Evolutionary conservation across 2,797 vertebrate species (phyloP), one percentile per base, ranked within the genome.

Genomic region (Tarsius wallacei): DNA sequence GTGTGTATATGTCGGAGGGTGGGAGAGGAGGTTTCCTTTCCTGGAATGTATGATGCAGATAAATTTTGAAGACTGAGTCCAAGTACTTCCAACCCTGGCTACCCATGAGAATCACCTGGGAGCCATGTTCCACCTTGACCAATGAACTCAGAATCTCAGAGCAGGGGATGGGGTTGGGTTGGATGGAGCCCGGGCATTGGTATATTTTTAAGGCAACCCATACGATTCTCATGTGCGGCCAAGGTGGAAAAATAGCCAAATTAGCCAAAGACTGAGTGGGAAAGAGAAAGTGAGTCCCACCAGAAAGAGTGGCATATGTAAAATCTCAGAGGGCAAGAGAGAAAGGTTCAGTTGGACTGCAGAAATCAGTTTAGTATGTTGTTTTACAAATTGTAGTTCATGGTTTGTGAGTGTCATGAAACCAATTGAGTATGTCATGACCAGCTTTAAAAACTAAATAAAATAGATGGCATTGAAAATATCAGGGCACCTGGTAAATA

Each of bases 361-460:
- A 73, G 85, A 86, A 33, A 85, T 70, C 6, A 2, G 12, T 63
- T 61, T 57, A 55, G 55, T 64, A 13, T 55, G 6, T 49, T 95
- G 33, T 91, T 93, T 86, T 47, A 74, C 14, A 80, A 51, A 86
- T 78, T 47, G 66, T 59, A 82, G 70, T 81, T 93, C 76, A 53
- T 55, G 70, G 47, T 61, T 93, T 81, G 36, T 68, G n/a, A 57
- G 57, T 73, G 61, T 80, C 70, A 55, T 92, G 81, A 96, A 90
- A 89, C 55, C 59, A 86, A 81, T 80, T 95, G 57, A 90, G 19
- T 64, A 31, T 80, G 22, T 80, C 63, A 95, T 24, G 53, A 61
- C 36, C 53, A 66, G 55, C 49, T 87, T 93, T 92, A 61, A 95
- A 68, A 97, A 84, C 31, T 61, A 94, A 94, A 63, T 21, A 73